Base-by-base conservation (phyloP, 2,888 invertebrate species). In the Eueremaeus valkanovi region DNA sequence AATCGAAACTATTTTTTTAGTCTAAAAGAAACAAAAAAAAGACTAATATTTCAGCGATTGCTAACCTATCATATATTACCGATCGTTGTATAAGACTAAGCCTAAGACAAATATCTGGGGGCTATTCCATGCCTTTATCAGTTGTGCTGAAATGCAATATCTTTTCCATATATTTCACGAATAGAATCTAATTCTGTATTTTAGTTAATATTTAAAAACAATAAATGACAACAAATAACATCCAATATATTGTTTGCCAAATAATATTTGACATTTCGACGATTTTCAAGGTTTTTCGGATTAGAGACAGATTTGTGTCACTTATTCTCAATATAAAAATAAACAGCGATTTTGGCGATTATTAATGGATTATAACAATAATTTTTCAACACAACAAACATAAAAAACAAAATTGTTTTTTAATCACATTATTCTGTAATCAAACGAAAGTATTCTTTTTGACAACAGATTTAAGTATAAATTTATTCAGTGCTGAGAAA, bases 121-220 rank as follows among this genome's bases (percentile, higher is more conserved):
- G 61, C 61, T 61, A 61, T 61, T 61, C 8, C 21, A 61, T 9
- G 9, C 61, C 31, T 31, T 31, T 31, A 16, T 61, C 6, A 61
- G 61, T 31, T 61, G 29, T n/a, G 31, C 61, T 61, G 3, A 31
- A 27, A 61, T 55, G 1, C 31, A 61, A 45, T 70, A 42, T 11
- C 11, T 70, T 70, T 70, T 70, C 21, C n/a, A 49, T 58, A 24
- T 55, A 24, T 29, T 24, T 58, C 58, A 29, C 55, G 27, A 13
- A 29, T 55, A 27, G 24, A 51, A 5, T 51, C 21, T 5, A 13
- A 21, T 21, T 51, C 9, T 27, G 55, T 36, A 8, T 36, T 36
- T 36, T 36, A 36, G 36, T 36, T 36, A 36, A 36, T 8, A 36
- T 36, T 8, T 36, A 5, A 36, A 36, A 36, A 36, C 36, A 36